Conservation (phyloP, 2,797 vertebrate genomes). For the Loriculus beryllinus region DNA sequence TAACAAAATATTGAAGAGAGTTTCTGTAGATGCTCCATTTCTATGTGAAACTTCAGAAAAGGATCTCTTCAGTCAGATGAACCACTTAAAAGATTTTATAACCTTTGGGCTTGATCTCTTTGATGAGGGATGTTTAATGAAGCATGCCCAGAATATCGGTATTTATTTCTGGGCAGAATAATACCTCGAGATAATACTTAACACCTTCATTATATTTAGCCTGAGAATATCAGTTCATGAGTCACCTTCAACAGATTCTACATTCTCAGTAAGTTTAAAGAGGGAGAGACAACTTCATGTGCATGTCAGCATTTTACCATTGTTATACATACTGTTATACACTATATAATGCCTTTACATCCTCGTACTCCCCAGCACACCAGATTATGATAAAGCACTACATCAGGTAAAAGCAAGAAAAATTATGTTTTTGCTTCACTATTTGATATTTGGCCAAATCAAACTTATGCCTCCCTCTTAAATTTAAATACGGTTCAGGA, state of each 20-base stretch:
- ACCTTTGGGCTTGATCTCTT: not conserved
- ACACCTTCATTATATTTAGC: not conserved
- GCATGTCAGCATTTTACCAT: not conserved
- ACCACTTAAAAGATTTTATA: not conserved
- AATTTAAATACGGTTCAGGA: not conserved
- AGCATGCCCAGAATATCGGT: not conserved
- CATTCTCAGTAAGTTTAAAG: not conserved
- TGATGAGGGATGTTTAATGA: not conserved
- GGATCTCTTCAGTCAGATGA: not conserved
- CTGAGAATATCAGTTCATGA: not conserved
- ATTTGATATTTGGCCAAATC: not conserved
- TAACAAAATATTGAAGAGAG: not conserved
- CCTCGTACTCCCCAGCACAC: not conserved
- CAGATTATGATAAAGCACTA: not conserved
- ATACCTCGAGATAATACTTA: not conserved
- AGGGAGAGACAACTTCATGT: not conserved
- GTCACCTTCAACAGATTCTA: not conserved
- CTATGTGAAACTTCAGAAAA: not conserved
- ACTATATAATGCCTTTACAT: not conserved
- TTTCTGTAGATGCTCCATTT: not conserved
- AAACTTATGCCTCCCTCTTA: not conserved
- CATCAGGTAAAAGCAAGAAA: not conserved
- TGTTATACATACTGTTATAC: not conserved
- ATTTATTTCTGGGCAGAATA: not conserved
- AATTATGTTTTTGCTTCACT: not conserved